phyloP scores from a whole-genome alignment of 2,888 invertebrate genomes.

The Lochmaea capreae region DNA sequence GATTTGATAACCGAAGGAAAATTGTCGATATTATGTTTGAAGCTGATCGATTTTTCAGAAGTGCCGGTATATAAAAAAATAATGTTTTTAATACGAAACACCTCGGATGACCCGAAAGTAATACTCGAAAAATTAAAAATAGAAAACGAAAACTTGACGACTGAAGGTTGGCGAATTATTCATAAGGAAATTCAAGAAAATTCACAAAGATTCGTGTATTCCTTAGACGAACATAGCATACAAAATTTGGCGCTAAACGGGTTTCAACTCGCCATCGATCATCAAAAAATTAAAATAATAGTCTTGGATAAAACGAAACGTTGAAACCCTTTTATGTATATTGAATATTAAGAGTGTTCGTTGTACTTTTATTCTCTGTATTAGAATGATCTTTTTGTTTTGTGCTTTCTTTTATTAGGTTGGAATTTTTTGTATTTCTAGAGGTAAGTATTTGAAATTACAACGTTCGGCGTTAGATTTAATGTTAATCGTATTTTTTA shows the following conservation, averaged over 20 bases:
- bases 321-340: neutral
- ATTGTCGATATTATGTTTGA: slow-evolving; percentile 11
- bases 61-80: slow-evolving; percentile 27
- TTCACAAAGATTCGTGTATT: slow-evolving; percentile 19
- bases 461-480: neutral
- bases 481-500: slow-evolving; percentile 15
- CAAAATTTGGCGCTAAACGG: neutral
- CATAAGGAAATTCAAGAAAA: slow-evolving; percentile 18
- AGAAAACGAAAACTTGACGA: slow-evolving; percentile 12
- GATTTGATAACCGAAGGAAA: neutral
- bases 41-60: slow-evolving; percentile 20
- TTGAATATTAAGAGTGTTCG: neutral
- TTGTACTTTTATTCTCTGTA: neutral
- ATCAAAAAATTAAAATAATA: slow-evolving; percentile 19
- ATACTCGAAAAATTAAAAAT: slow-evolving; percentile 19
- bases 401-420: neutral
- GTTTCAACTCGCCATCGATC: slow-evolving; percentile 13
- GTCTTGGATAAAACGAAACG: neutral
- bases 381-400: neutral
- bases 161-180: slow-evolving; percentile 24
- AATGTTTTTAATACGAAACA: slow-evolving; percentile 14
- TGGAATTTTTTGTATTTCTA: neutral
- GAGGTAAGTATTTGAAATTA: slow-evolving; percentile 11
- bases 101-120: slow-evolving; percentile 11
- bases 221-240: slow-evolving; percentile 17